Percentiles rank a stretch among this genome's conserved stretches.
Evolutionary conservation across 2,888 invertebrate species (phyloP).

Genomic region (Neoascia interrupta): DNA sequence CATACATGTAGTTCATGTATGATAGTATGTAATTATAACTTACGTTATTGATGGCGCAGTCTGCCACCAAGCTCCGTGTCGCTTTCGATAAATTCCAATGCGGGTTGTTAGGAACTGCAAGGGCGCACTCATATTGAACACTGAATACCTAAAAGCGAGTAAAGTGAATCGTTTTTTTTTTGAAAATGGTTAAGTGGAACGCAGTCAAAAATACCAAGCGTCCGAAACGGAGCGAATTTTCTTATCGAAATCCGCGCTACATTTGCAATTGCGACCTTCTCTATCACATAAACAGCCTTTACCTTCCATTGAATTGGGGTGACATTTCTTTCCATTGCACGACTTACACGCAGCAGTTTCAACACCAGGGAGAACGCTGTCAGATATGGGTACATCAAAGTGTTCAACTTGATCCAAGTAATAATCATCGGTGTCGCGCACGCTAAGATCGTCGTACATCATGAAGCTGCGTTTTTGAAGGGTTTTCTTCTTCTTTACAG

Average conservation of each 20-base stretch:
- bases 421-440: conserved; percentile 61
- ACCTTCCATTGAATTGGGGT: neutral
- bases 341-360: neutral
- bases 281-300: conserved; percentile 27
- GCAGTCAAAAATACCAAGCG: conserved; percentile 70
- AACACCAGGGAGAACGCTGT: conserved; percentile 29
- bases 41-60: conserved; percentile 75
- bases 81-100: conserved; percentile 74
- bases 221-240: conserved; percentile 68
- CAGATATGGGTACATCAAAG: conserved; percentile 30
- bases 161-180: conserved; percentile 66
- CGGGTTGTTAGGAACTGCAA: conserved; percentile 74
- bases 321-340: conserved; percentile 30
- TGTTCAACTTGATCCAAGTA: conserved; percentile 19
- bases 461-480: conserved; percentile 56
- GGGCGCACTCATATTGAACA: conserved; percentile 75
- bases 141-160: conserved; percentile 72
- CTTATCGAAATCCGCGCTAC: conserved; percentile 3
- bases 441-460: conserved; percentile 69
- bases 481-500: conserved; percentile 3
- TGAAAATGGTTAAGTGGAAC: conserved; percentile 18
- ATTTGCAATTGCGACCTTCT: conserved; percentile 27
- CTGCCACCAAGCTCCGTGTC: conserved; percentile 74
- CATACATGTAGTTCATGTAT: no score
- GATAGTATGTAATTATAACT: no score